These are phyloP conservation scores for Willowsia nigromaculata DNA, from an alignment of 2,888 invertebrate species.

Conservation along the genomic window DNA sequence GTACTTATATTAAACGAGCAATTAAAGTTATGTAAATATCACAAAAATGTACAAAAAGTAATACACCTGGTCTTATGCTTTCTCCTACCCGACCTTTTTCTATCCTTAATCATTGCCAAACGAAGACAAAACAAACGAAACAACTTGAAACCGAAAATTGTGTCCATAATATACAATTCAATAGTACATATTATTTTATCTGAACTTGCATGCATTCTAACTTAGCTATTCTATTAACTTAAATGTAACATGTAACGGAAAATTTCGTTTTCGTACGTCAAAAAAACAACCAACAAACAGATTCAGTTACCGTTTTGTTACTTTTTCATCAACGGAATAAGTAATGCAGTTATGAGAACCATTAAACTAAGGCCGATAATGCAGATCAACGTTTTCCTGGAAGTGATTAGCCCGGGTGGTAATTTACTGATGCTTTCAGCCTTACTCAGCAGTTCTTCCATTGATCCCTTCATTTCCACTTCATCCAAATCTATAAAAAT, in stretches of 20 bases:
- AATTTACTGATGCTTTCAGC: slow-evolving; percentile 74
- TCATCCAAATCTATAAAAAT: slow-evolving; percentile 72
- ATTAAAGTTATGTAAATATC: too few relatives aligned
- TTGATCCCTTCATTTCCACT: slow-evolving; percentile 72
- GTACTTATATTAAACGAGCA: too few relatives aligned
- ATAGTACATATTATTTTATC: too few relatives aligned
- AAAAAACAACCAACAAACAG: neutral
- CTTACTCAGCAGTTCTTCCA: slow-evolving; percentile 75
- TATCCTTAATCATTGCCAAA: too few relatives aligned
- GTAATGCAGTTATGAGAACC: slow-evolving; percentile 28
- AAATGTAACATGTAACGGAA: neutral
- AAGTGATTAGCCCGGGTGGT: slow-evolving; percentile 63
- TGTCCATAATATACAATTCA: too few relatives aligned
- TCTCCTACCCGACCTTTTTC: too few relatives aligned
- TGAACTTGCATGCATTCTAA: too few relatives aligned
- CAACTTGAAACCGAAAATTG: too few relatives aligned
- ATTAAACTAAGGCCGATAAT: slow-evolving; percentile 42
- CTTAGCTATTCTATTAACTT: too few relatives aligned
- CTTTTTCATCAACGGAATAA: slow-evolving; percentile 40
- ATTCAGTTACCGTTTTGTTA: neutral
- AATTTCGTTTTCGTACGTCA: neutral
- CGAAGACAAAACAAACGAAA: too few relatives aligned
- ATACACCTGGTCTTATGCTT: too few relatives aligned
- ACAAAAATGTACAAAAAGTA: too few relatives aligned
- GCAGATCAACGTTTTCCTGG: slow-evolving; percentile 45